phyloP scores from a whole-genome alignment of 2,888 invertebrate genomes.

The Argyresthia albistria region DNA sequence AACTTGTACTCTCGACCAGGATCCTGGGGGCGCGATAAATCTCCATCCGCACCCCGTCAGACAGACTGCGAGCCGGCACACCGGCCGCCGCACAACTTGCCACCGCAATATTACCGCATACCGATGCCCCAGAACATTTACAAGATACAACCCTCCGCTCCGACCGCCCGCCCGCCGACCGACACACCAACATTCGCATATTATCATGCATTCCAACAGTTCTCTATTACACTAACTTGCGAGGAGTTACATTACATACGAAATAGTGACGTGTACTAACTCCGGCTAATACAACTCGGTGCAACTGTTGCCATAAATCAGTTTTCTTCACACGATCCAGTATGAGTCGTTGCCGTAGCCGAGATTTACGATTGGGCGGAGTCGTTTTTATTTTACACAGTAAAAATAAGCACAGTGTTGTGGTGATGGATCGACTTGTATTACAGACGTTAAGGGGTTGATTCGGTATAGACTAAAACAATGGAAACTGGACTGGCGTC shows the following conservation, averaged over 20 bases:
- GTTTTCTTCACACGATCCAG: slow-evolving; percentile 32
- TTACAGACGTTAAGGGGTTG: background rate
- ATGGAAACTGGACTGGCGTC: background rate
- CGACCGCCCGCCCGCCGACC: background rate
- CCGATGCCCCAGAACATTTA: slow-evolving; percentile 1
- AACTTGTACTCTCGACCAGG: slow-evolving; percentile 65
- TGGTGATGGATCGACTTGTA: background rate
- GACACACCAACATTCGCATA: slow-evolving; percentile 2
- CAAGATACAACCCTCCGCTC: background rate
- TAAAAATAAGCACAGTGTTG: background rate
- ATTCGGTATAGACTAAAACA: background rate
- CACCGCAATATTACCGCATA: slow-evolving; percentile 3
- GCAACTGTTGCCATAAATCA: slow-evolving; percentile 54
- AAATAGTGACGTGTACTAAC: slow-evolving; percentile 19
- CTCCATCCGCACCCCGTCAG: slow-evolving; percentile 48
- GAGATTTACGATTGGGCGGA: background rate
- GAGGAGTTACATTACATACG: background rate
- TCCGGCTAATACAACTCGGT: slow-evolving; percentile 41
- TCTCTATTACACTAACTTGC: too few species aligned
- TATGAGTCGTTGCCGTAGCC: slow-evolving; percentile 11
- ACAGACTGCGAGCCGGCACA: background rate
- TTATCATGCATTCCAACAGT: background rate
- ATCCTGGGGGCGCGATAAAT: slow-evolving; percentile 68
- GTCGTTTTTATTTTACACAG: background rate
- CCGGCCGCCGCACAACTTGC: background rate